Base-by-base conservation (phyloP, 2,113 vertebrate species). In the Microtus pennsylvanicus region DNA sequence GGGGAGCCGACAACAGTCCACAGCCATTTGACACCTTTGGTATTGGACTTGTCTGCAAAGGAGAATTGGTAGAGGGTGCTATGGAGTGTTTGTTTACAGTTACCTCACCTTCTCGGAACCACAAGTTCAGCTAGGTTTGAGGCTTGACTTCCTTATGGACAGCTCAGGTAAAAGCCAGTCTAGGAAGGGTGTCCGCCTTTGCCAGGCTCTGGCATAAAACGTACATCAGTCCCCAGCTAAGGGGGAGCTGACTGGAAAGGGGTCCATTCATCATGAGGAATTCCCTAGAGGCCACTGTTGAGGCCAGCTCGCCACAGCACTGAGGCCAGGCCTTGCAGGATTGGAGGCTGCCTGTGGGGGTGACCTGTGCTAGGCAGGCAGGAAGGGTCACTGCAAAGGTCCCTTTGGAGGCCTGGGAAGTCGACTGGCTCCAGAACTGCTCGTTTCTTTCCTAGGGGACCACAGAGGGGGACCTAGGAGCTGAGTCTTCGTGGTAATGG, bases 161-260 rank as follows among this genome's bases (percentile, higher is more conserved):
- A 61, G 52, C 35, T 58, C 35, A 24, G 78, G 78, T 19, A 3
- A n/a, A 6, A 24, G 4, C 5, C 58, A 22, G 21, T 9, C 67
- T 35, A 35, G 58, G 28, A 26, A 3, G 21, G 35, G 9, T 1
- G n/a, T 26, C 81, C 0, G 1, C 55, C 0, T 0, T 6, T 52
- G 8, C 42, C 42, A 19, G n/a, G 52, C 22, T 58, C 42, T 0
- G 5, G 69, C 67, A 28, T 0, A 22, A 26, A 26, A 2, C n/a
- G 50, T 9, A 21, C 12, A 3, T 74, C 4, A 12, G 19, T 38
- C 30, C 47, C 42, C 42, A 72, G 0, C 4, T 45, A 42, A 75
- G 35, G 24, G 5, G 1, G 5, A 61, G 81, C 17, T 45, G 83
- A 58, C 65, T 11, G 19, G 21, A 7, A 28, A 35, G 61, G 30